Evolutionary conservation across 2,113 vertebrate species (phyloP), one percentile per base, ranked within the genome.

Genomic region (Periophthalmus modestus): DNA sequence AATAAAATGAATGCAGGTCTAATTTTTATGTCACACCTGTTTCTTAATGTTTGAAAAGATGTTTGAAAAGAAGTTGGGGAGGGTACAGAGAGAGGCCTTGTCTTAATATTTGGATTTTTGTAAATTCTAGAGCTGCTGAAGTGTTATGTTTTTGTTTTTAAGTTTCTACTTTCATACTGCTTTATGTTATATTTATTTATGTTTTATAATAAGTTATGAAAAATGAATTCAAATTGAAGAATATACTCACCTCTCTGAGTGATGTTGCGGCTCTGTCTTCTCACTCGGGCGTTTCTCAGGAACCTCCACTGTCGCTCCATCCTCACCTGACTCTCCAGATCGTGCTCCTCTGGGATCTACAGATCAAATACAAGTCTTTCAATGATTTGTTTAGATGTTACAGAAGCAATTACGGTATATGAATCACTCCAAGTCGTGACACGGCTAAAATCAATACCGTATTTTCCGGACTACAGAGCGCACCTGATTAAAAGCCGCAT

Each of bases 271-370:
- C 97, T 97, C 82, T 97, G 96, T 57, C 92, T 93, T 68, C 97
- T 88, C 57, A 99, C 97, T 0, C 94, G 94, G 0, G 93, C 84
- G 7, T 99, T 99, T 70, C 98, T 93, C 72, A 99, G 93, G 79
- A 99, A 99, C 68, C 97, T 90, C 98, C 98, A 99, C 80, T 99
- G 97, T 0, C 98, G 90, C 84, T 99, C 97, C 91, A 98, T 97
- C 82, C 96, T 93, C 77, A 96, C 94, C 90, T 97, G 97, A 75
- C 97, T 98, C 93, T 99, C 97, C 89, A 95, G 74, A 86, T 99
- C 98, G 0, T 99, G 96, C 78, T 99, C 97, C 71, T 99, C 98
- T 0, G 98, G 97, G 83, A 98, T 96, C 97, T 98, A 84, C 46
- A 3, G 21, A 15, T 0, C 14, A 52, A 65, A 73, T 0, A 43